Base-by-base conservation (phyloP, 53 echinoderm and acorn worm species). In the Glandiceps talaboti region DNA sequence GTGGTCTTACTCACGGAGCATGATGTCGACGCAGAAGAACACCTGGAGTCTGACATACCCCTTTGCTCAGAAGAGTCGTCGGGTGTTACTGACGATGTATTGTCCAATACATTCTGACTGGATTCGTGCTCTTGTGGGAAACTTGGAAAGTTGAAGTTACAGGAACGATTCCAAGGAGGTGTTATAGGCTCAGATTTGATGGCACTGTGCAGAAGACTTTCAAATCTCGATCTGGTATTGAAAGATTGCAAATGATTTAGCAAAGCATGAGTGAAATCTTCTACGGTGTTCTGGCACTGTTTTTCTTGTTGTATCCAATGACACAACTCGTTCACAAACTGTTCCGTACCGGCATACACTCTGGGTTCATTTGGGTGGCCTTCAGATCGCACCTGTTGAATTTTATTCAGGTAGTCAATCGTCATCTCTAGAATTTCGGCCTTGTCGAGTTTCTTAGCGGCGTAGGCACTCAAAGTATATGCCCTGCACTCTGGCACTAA, bases 351-450 rank as follows among this genome's bases (percentile, higher is more conserved):
- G 64, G 20, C 6, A 45, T 45, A 20, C 64, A 45, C 20, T 20
- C 64, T 6, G 20, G 64, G 64, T 12, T 45, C 64, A 20, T 45
- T 45, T 6, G 20, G 64, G 64, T 12, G 64, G 6, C 64, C 64
- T 45, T 79, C 85, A 75, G 85, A 76, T 0, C 84, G 84, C 74
- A 90, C 82, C 1, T 81, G 81, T 33, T 90, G 84, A 79, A 90
- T 80, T 73, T 81, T 84, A 26, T 81, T 80, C 27, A 90, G 82
- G 73, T 90, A 90, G 32, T 84, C 78, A 73, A 90, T 84, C 29
- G 87, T 86, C 79, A 90, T 87, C 64, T 90, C 90, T 30, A 90
- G 79, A 0, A 90, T 79, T 29, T 90, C 90, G 1, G 87, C 90
- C 78, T 90, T 90, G 82, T 90, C 90, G 0, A 90, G 77, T 31